These are phyloP conservation scores for Malurus alboscapulatus DNA, from an alignment of 2,113 vertebrate species.

Conservation along the genomic window DNA sequence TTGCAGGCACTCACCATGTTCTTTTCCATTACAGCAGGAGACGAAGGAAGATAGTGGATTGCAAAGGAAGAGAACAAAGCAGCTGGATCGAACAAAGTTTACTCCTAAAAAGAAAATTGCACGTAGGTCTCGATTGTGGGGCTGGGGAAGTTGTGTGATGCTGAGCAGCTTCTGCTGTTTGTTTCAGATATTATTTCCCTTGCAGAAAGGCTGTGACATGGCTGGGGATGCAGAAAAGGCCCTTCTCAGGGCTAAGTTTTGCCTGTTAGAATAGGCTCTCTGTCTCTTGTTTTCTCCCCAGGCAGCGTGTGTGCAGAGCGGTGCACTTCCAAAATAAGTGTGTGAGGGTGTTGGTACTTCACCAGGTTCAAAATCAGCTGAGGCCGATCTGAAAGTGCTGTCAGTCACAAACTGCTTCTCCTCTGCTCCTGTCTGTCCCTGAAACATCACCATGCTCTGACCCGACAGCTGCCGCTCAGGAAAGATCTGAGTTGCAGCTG, in stretches of 20 bases:
- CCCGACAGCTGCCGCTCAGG: neutral
- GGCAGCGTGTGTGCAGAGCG: rapidly evolving
- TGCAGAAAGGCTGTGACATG: neutral
- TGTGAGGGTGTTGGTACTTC: neutral
- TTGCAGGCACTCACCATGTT: constrained; percentile 42
- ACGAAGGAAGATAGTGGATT: constrained; percentile 71
- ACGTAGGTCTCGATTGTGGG: constrained; percentile 71
- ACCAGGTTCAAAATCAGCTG: neutral
- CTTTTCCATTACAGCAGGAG: constrained; percentile 70
- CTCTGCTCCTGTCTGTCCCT: constrained; percentile 26
- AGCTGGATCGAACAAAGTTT: constrained; percentile 69
- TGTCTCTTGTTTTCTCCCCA: neutral
- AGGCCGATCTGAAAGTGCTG: neutral
- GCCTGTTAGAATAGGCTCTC: neutral
- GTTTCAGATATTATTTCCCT: neutral
- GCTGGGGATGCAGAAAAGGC: neutral
- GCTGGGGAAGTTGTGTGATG: neutral
- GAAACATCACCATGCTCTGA: neutral
- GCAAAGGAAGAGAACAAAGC: constrained; percentile 72
- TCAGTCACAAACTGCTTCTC: neutral
- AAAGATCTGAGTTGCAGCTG: constrained; percentile 20
- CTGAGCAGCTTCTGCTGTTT: neutral
- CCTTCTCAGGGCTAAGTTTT: neutral
- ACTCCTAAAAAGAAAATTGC: constrained; percentile 77
- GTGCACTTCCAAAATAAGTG: neutral